Conservation (phyloP, 2,113 vertebrate genomes). For the Corythoichthys haematopterus region DNA sequence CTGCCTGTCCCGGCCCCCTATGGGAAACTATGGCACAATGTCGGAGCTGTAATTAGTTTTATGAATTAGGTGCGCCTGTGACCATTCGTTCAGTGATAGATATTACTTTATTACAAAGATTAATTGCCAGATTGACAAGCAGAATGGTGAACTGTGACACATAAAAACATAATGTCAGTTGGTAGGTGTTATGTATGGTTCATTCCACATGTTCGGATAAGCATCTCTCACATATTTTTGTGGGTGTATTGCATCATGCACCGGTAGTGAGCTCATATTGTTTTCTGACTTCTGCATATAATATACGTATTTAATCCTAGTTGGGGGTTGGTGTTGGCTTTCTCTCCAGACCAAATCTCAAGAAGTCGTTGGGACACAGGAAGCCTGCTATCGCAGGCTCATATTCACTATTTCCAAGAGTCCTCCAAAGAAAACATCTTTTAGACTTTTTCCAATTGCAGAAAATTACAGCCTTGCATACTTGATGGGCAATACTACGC, state of each 20-base stretch:
- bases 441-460: no score
- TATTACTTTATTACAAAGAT: background rate
- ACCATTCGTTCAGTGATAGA: background rate
- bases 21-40: no score
- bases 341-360: no score
- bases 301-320: no score
- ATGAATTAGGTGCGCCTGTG: background rate
- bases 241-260: background rate
- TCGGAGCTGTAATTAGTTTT: background rate
- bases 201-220: conserved; percentile 12
- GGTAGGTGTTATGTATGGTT: conserved; percentile 10
- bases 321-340: no score
- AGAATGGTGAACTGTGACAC: background rate
- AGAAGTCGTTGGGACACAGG: background rate
- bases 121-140: background rate
- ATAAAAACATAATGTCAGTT: background rate
- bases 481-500: no score
- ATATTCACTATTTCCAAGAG: no score
- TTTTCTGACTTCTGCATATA: background rate
- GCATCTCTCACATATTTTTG: conserved; percentile 6
- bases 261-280: background rate
- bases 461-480: no score
- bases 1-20: no score
- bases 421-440: no score
- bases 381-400: background rate